These are phyloP conservation scores for Glaucopsyche alexis DNA, from an alignment of 2,888 invertebrate species.

Conservation along the genomic window DNA sequence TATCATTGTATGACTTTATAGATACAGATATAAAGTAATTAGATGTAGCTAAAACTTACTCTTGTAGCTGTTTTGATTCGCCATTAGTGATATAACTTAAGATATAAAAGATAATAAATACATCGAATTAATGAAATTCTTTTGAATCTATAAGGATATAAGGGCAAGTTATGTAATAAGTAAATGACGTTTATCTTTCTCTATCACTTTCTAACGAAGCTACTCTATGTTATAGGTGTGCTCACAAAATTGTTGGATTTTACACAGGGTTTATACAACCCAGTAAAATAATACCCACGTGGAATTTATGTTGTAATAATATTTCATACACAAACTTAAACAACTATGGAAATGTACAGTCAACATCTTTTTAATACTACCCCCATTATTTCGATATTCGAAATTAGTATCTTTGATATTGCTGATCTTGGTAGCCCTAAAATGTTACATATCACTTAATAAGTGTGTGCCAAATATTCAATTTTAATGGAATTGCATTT, in stretches of 20 bases:
- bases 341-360: not conserved
- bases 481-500: conserved; percentile 57
- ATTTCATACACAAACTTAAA: not conserved
- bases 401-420: not conserved
- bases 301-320: not conserved
- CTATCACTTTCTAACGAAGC: conserved; percentile 6
- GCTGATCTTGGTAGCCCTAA: not conserved
- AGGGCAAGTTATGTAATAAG: conserved; percentile 23
- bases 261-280: not conserved
- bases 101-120: conserved; percentile 62
- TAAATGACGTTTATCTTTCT: conserved; percentile 8
- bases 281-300: not conserved
- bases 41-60: conserved; percentile 53
- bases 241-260: conserved; percentile 11
- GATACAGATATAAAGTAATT: conserved; percentile 54
- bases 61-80: conserved; percentile 64
- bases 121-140: conserved; percentile 72
- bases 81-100: conserved; percentile 61
- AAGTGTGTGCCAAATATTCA: conserved; percentile 65
- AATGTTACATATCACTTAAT: conserved; percentile 56
- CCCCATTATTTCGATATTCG: not conserved
- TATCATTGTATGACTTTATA: conserved; percentile 76
- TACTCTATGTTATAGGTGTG: not conserved
- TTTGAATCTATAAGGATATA: conserved; percentile 52
- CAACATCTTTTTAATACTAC: not conserved